Evolutionary conservation across 1,140 invertebrate genomes (phyloP).

Genomic region (Zaprionus gabonicus): DNA sequence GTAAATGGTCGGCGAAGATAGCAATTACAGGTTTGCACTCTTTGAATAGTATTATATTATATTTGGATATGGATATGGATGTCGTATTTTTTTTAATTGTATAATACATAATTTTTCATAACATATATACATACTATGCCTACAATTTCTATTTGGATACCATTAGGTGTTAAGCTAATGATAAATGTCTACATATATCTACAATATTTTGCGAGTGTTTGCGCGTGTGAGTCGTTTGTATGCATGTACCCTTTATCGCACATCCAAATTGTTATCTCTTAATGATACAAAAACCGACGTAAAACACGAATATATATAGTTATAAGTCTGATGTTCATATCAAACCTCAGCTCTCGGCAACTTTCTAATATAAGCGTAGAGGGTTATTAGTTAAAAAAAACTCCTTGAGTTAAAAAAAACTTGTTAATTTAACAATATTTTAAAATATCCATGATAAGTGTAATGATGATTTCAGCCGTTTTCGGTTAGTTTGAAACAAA

Average conservation of each 20-base stretch:
- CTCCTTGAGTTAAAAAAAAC: too few species aligned
- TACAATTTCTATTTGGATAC: slow-evolving; percentile 10
- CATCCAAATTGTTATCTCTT: slow-evolving; percentile 5
- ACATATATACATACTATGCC: slow-evolving; percentile 14
- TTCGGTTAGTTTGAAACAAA: not conserved
- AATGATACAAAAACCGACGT: not conserved
- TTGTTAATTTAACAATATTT: too few species aligned
- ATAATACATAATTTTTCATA: slow-evolving; percentile 17
- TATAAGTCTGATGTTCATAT: not conserved
- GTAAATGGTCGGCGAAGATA: slow-evolving; percentile 99
- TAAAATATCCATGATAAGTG: too few species aligned
- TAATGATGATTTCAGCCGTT: too few species aligned
- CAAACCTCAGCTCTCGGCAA: not conserved
- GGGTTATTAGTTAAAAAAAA: too few species aligned
- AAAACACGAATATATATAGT: slow-evolving; percentile 4
- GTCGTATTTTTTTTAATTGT: slow-evolving; percentile 25
- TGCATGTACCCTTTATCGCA: slow-evolving; percentile 23
- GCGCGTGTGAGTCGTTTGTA: slow-evolving; percentile 33
- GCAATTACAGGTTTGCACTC: slow-evolving; percentile 97
- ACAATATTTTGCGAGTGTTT: slow-evolving; percentile 5
- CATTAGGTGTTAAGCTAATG: slow-evolving; percentile 17
- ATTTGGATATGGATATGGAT: slow-evolving; percentile 11
- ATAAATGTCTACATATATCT: slow-evolving; percentile 37
- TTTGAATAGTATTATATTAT: slow-evolving; percentile 10
- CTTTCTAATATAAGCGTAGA: too few species aligned